Evolutionary conservation across 2,888 invertebrate genomes (phyloP), one percentile per base, ranked within the genome.

Genomic region (Orchestes rusci): DNA sequence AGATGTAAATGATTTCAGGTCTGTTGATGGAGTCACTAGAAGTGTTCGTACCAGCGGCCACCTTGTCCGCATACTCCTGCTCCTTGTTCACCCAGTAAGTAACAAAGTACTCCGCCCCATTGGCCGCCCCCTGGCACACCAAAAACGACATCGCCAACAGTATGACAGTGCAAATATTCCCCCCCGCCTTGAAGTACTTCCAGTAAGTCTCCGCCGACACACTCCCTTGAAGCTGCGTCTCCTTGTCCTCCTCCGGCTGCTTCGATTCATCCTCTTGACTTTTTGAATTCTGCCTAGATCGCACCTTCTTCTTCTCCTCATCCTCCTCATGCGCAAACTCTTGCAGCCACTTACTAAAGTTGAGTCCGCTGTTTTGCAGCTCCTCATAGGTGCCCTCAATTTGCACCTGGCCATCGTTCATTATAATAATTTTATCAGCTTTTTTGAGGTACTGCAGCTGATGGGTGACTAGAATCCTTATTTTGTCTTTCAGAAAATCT

Each of bases 21-120:
- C 64, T 54, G 28, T 55, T 46, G 15, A 60, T 35, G 2, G 54
- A 55, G 38, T 56, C 53, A 35, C 55, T 57, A 27, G 38, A 34
- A 15, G 44, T 16, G 2, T 56, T 55, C 19, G 40, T 34, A 41
- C 53, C 54, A 3, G 47, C 53, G 28, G 40, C 35, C 4, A 50
- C 23, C 30, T 49, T 54, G 16, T 59, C 56, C 10, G 52, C 39
- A 17, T 56, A 56, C 19, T 63, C 60, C 54, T 67, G 62, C 53
- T 68, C 68, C 33, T 59, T 50, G 53, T 66, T 65, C 1, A 68
- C 67, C 81, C 82, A 83, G 59, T 72, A 79, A 50, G 80, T 77
- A 40, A 85, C 72, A 73, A 79, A 86, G 58, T 75, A 83, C 62
- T 87, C 87, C 0, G 76, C 76, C 1, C 72, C 66, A 46, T 79